phyloP scores from a whole-genome alignment of 2,113 vertebrate genomes.

The Platycercus adscitus region DNA sequence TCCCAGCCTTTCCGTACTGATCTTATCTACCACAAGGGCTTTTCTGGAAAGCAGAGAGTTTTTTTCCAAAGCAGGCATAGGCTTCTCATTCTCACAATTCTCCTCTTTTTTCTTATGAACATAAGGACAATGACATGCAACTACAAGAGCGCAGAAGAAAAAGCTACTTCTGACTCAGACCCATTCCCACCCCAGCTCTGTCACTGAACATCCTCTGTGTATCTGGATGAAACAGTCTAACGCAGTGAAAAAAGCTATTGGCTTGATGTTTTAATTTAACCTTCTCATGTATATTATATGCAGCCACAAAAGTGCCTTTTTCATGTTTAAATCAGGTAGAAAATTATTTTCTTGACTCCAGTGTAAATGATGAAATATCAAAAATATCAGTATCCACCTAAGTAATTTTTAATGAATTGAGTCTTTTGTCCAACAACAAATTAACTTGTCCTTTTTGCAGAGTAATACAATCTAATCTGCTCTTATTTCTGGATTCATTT shows the following conservation, averaged over 20 bases:
- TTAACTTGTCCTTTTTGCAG: constrained; percentile 42
- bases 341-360: constrained; percentile 2
- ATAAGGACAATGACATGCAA: background rate
- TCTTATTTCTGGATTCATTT: constrained; percentile 64
- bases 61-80: background rate
- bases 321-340: background rate
- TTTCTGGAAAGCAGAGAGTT: background rate
- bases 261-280: background rate
- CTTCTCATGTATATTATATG: background rate
- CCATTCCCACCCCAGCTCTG: background rate
- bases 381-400: constrained; percentile 37
- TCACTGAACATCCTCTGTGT: background rate
- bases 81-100: background rate
- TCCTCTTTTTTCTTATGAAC: background rate
- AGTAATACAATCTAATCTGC: constrained; percentile 46
- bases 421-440: constrained; percentile 56
- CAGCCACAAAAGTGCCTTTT: constrained; percentile 22
- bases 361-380: background rate
- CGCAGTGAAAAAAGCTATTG: background rate
- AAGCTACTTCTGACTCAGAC: background rate
- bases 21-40: background rate
- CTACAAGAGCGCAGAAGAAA: background rate
- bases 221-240: background rate
- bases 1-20: background rate
- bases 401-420: constrained; percentile 68